These are phyloP conservation scores for Nylanderia fulva DNA, from an alignment of 1,140 invertebrate genomes.

Conservation along the genomic window DNA sequence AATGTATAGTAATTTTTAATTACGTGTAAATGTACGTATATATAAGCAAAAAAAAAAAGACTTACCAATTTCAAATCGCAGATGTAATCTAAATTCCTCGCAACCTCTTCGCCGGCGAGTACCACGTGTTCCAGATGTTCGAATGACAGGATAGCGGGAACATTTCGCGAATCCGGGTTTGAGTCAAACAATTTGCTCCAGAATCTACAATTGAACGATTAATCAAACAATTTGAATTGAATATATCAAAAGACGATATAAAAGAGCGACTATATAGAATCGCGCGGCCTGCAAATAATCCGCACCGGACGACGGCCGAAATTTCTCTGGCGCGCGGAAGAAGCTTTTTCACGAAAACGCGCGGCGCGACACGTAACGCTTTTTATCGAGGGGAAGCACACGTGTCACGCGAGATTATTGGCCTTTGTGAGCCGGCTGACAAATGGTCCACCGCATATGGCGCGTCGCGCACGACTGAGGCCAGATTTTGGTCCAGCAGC, in stretches of 20 bases:
- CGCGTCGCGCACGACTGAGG: constrained; percentile 83
- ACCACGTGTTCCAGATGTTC: background rate
- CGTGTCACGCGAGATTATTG: constrained; percentile 80
- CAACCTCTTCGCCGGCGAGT: background rate
- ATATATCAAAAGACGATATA: background rate
- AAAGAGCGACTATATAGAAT: background rate
- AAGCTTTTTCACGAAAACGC: constrained; percentile 33
- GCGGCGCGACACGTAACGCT: constrained; percentile 73
- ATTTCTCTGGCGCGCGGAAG: constrained; percentile 29
- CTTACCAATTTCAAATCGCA: background rate
- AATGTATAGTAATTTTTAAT: too few relatives aligned
- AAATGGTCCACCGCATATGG: constrained; percentile 82
- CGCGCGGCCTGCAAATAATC: background rate
- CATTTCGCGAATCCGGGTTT: constrained; percentile 8
- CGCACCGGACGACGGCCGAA: constrained; percentile 6
- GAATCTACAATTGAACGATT: too few relatives aligned
- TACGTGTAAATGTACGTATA: background rate
- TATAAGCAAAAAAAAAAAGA: background rate
- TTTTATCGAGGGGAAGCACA: constrained; percentile 77
- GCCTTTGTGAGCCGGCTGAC: constrained; percentile 75
- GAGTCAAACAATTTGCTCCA: background rate
- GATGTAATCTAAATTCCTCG: background rate
- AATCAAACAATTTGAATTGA: background rate
- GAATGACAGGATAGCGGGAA: background rate
- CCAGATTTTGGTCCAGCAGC: constrained; percentile 78